Percentiles rank a stretch among this genome's conserved stretches.
Evolutionary conservation across 2,113 vertebrate genomes (phyloP).

Genomic region (Rhynchomys soricoides): DNA sequence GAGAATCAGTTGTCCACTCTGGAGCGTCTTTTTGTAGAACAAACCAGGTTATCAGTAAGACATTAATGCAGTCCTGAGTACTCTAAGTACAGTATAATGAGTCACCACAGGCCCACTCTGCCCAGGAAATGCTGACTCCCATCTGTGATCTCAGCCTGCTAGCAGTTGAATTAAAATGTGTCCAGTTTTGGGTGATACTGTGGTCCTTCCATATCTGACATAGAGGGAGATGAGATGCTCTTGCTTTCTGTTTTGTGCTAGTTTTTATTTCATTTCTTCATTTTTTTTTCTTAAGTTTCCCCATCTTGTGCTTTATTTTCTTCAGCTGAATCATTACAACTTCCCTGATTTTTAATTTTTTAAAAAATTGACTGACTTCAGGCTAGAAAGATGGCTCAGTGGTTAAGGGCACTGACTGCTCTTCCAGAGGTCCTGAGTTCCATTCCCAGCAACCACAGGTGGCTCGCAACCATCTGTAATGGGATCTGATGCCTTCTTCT

Average conservation of each 20-base stretch:
- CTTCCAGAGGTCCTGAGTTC: too few relatives aligned
- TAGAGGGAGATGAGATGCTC: neutral
- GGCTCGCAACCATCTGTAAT: too few relatives aligned
- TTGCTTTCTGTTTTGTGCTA: neutral
- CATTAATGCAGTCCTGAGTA: neutral
- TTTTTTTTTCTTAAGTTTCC: neutral
- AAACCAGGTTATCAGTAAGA: constrained; percentile 14
- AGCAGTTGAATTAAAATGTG: neutral
- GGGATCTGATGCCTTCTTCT: too few relatives aligned
- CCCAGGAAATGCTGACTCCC: neutral
- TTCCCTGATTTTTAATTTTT: neutral
- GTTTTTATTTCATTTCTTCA: constrained; percentile 6
- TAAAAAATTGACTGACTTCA: neutral
- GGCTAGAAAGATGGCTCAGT: too few relatives aligned
- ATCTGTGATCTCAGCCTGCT: neutral
- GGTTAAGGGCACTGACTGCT: too few relatives aligned
- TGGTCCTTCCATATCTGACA: neutral
- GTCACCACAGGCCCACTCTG: neutral
- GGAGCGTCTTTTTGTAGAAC: neutral
- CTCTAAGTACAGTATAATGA: neutral
- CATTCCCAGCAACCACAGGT: too few relatives aligned
- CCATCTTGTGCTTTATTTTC: neutral
- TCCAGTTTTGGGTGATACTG: neutral
- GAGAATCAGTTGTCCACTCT: neutral
- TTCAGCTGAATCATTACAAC: neutral